Conservation (phyloP, 1,140 invertebrate genomes). For the Drosophila melanogaster region DNA sequence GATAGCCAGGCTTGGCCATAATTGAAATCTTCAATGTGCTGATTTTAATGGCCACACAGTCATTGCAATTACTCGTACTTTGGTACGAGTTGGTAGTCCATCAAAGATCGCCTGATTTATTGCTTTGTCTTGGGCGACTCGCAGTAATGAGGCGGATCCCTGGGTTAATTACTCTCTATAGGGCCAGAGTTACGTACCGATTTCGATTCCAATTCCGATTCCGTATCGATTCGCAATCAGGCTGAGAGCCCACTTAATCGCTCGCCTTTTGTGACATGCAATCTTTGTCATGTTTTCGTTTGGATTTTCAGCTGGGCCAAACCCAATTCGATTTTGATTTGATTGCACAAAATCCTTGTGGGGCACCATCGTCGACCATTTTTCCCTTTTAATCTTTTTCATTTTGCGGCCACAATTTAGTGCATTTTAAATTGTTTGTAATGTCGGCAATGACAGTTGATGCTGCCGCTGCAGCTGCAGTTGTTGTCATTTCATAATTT, state of each 20-base stretch:
- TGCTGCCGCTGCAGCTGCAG: constrained; percentile 21
- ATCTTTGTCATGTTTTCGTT: constrained; percentile 60
- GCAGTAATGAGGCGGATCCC: constrained; percentile 28
- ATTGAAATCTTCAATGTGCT: constrained; percentile 68
- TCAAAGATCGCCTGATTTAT: constrained; percentile 56
- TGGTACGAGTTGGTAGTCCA: constrained; percentile 14
- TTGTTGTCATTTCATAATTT: constrained; percentile 51
- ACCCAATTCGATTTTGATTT: constrained; percentile 73
- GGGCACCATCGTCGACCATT: neutral
- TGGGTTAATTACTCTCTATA: constrained; percentile 61
- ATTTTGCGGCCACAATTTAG: constrained; percentile 62
- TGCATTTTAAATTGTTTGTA: constrained; percentile 73
- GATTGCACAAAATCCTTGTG: constrained; percentile 47
- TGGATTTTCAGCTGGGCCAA: constrained; percentile 55
- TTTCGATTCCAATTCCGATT: neutral
- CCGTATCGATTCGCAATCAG: constrained; percentile 69
- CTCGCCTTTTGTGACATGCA: constrained; percentile 38
- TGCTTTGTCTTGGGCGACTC: constrained; percentile 49
- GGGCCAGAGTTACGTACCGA: constrained; percentile 34
- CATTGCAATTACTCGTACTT: constrained; percentile 42
- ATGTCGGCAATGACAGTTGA: constrained; percentile 52
- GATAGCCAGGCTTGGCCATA: constrained; percentile 35
- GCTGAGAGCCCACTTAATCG: constrained; percentile 40
- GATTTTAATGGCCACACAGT: constrained; percentile 59
- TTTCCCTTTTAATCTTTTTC: constrained; percentile 34